Conservation (phyloP, 2,797 vertebrate species). For the Coendou prehensilis region DNA sequence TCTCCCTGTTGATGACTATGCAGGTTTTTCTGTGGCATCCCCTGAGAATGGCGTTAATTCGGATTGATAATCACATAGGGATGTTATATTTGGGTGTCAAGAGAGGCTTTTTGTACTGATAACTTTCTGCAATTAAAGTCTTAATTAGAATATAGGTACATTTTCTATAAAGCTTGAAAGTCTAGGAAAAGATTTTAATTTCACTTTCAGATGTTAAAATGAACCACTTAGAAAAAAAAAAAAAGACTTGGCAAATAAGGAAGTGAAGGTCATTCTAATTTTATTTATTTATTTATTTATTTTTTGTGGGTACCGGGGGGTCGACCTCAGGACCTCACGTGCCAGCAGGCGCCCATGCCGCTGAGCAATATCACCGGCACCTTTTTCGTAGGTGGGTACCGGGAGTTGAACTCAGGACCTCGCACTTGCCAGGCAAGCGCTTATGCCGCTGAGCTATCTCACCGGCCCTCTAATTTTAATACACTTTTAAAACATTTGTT, state of each 20-base stretch:
- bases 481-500: neutral
- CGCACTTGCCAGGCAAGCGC: too few species aligned
- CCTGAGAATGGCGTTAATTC: constrained; percentile 82
- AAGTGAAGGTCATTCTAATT: neutral
- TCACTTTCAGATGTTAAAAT: constrained; percentile 59
- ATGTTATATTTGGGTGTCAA: constrained; percentile 83
- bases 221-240: neutral
- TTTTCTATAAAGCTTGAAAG: constrained; percentile 51
- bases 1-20: constrained; percentile 85
- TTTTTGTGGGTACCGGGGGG: too few species aligned
- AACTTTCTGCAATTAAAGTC: constrained; percentile 67
- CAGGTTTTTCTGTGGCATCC: constrained; percentile 84
- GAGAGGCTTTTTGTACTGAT: constrained; percentile 79
- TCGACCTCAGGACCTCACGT: too few species aligned
- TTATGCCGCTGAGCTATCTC: too few species aligned
- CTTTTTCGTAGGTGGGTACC: too few species aligned
- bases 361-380: too few species aligned
- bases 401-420: too few species aligned
- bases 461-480: neutral
- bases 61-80: constrained; percentile 86
- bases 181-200: constrained; percentile 10
- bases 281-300: neutral
- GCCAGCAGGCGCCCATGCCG: too few species aligned
- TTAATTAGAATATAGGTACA: constrained; percentile 47
- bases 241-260: constrained; percentile 10